Evolutionary conservation across 1,140 invertebrate genomes (phyloP), one percentile per base, ranked within the genome.

Genomic region (Plutomurus gul): DNA sequence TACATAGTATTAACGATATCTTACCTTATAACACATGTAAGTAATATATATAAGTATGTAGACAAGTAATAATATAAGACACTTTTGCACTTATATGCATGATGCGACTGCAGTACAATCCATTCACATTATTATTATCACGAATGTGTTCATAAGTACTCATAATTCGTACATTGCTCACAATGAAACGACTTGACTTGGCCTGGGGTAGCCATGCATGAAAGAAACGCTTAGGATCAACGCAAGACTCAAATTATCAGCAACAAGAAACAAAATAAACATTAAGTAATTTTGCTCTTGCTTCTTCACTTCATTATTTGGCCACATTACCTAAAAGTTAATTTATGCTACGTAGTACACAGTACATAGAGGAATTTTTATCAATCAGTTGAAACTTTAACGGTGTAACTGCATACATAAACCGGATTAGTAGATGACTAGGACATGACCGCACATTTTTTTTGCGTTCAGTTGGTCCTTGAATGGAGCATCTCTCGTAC

Each of bases 211-310:
- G 25, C 56, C 27, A 65, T 25, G 56, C 56, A 30, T 65, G 56
- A n/a, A 65, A 65, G n/a, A 65, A 65, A 65, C 56, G 56, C 56
- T 65, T 65, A 65, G 16, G 56, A 65, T 65, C 56, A 65, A n/a
- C 11, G 30, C 56, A n/a, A 33, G 27, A 65, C 2, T 43, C 11
- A n/a, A 65, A n/a, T 65, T 65, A 65, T 65, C 56, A 65, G 25
- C 8, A 33, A 36, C 30, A 65, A 65, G 56, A 65, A 65, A 65
- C 36, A 33, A 65, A 65, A 65, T 13, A 43, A n/a, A 16, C 36
- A 33, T 65, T 65, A 36, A 65, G 27, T 65, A 65, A n/a, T 65
- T 65, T 65, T n/a, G 30, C 27, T 65, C 56, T 25, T 65, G 56
- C 56, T 25, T 65, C 56, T 65, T 65, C 56, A 65, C 56, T 65